Base-by-base conservation (phyloP, 2,113 vertebrate genomes). In the Peromyscus californicus region DNA sequence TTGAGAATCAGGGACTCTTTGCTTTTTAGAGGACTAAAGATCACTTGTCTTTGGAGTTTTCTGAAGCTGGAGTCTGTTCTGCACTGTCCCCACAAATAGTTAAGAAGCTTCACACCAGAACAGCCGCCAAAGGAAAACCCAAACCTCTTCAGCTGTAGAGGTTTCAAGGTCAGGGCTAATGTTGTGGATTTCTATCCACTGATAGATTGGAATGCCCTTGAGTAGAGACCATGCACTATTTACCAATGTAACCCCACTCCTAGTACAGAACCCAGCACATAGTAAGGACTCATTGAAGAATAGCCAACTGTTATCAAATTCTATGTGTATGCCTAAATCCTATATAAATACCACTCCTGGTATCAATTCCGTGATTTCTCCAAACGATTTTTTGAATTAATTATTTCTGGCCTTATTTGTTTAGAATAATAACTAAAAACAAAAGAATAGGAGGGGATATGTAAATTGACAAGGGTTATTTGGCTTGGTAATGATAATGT, bases 351-450 rank as follows among this genome's bases (percentile, higher is more conserved):
- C 72, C 5, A 19, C 87, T 74, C 39, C 24, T 22, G 39, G 19
- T 21, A 67, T 12, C 17, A 59, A 78, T 72, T 78, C 61, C 36
- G 67, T 89, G 59, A 83, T 48, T 74, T 67, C 21, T 84, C 54
- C 57, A 89, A 95, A 78, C 10, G 74, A 69, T 48, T 22, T 42
- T 95, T 88, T n/a, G 0, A 67, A 26, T 12, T 67, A 92, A 92
- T 57, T 94, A 69, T 39, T 89, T 89, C 91, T 78, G 76, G 67
- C 12, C 12, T 36, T 33, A 22, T 63, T 90, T 89, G 91, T 75
- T 29, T 17, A 61, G 51, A 95, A 89, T 67, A 72, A 83, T 70
- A 79, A 82, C 69, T 72, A 88, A 70, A 61, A 91, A 13, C 54
- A 88, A 26, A 13, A 19, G 45, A 36, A 24, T 89, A 11, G 26